Evolutionary conservation across 2,797 vertebrate species (phyloP), one percentile per base, ranked within the genome.

Genomic region (Pteronotus mesoamericanus): DNA sequence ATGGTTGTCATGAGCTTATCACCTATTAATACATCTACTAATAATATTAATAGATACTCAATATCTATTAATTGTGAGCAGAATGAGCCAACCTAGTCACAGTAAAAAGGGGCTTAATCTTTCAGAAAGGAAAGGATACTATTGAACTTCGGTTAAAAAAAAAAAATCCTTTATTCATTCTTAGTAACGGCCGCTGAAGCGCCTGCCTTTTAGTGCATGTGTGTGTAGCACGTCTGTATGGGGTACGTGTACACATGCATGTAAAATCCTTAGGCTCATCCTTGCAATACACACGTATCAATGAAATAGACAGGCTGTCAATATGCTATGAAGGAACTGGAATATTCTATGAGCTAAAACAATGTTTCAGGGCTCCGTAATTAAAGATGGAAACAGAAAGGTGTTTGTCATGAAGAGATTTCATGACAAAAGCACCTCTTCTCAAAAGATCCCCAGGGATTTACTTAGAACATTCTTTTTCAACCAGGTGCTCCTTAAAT

Each of bases 331-430:
- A 71, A 64, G 85, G 19, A 93, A 85, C 6, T n/a, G 85, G 64
- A 79, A 64, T 64, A 79, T 71, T 78, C 18, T 72, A 53, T 59
- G 24, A 94, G n/a, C 34, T 71, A 19, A 91, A 91, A 32, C 15
- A 59, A 64, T 71, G 18, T 71, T 91, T 61, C 39, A 10, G 21
- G 9, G 4, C 78, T 92, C 94, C 39, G 82, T 10, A 82, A 53
- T 46, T 77, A 61, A 95, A 94, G 91, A 86, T 64, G 8, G 37
- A 86, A 90, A 75, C 12, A 72, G 29, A 90, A 89, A 92, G 92
- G 1, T 18, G 1, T 18, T 29, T 93, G 14, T 19, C 89, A 80
- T 71, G 71, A 91, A 92, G 75, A 66, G 1, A 92, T 86, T 71
- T 57, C 48, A 59, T 79, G 57, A 74, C 53, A 55, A 26, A 96